phyloP scores from a whole-genome alignment of 2,113 vertebrate genomes.

The human region DNA sequence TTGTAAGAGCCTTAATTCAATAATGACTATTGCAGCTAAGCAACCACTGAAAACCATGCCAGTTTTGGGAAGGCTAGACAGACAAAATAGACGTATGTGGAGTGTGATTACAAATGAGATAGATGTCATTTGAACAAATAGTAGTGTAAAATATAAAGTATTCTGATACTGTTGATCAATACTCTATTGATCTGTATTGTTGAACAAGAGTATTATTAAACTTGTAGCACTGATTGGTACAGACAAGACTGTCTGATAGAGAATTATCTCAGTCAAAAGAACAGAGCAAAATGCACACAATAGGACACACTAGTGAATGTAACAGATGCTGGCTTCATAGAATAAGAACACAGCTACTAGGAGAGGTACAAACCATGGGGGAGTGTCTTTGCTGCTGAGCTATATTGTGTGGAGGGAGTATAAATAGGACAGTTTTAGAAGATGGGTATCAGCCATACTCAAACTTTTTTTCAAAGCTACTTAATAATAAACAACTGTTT shows the following conservation, averaged over 20 bases:
- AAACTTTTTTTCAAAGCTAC: not conserved
- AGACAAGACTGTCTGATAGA: not conserved
- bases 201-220: not conserved
- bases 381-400: not conserved
- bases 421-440: not conserved
- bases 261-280: not conserved
- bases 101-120: not conserved
- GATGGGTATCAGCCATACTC: not conserved
- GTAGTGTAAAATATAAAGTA: slow-evolving; percentile 27
- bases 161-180: not conserved
- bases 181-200: not conserved
- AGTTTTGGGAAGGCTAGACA: not conserved
- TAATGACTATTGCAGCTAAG: not conserved
- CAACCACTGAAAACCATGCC: slow-evolving; percentile 8
- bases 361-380: too few species aligned
- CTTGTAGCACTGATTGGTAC: not conserved
- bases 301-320: not conserved
- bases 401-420: too few species aligned
- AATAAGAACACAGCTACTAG: not conserved
- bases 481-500: slow-evolving; percentile 46
- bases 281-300: not conserved
- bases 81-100: not conserved
- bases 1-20: not conserved
- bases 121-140: not conserved
- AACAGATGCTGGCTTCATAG: not conserved